phyloP scores from a whole-genome alignment of 2,888 invertebrate species.

The Sphinx pinastri region DNA sequence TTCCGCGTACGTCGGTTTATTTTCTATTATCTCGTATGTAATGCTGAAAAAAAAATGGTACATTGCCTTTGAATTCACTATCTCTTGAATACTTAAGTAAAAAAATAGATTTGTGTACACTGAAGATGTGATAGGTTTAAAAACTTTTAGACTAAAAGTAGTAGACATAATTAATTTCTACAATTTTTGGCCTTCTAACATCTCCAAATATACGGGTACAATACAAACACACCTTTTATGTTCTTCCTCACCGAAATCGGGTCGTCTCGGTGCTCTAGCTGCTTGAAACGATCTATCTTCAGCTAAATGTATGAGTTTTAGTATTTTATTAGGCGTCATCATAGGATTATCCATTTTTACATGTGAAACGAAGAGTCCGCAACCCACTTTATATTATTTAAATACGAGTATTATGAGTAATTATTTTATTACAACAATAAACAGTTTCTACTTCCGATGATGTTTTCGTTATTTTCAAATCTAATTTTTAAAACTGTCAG shows the following conservation, averaged over 20 bases:
- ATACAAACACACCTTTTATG: not conserved
- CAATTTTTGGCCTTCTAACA: too few species aligned
- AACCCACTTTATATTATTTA: not conserved
- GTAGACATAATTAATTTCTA: too few species aligned
- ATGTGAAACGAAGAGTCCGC: not conserved
- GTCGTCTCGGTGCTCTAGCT: constrained; percentile 26
- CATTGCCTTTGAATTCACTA: not conserved
- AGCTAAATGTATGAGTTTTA: constrained; percentile 68
- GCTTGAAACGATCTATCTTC: constrained; percentile 63
- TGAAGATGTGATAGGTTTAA: too few species aligned
- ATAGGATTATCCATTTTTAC: constrained; percentile 67
- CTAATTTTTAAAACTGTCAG: not conserved
- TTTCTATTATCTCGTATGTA: constrained; percentile 39
- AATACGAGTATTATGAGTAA: too few species aligned
- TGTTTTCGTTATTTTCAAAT: constrained; percentile 28
- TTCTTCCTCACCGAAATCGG: constrained; percentile 50
- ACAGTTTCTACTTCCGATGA: too few species aligned
- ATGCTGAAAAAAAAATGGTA: constrained; percentile 32
- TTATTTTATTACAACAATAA: too few species aligned
- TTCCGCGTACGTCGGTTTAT: constrained; percentile 52
- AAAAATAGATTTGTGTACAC: too few species aligned
- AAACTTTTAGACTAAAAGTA: too few species aligned
- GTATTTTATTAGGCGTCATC: constrained; percentile 76
- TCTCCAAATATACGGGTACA: not conserved
- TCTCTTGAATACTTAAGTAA: too few species aligned